Percentiles rank a stretch among this genome's conserved stretches.
These are phyloP conservation scores for Arrhamphus sclerolepis DNA, from an alignment of 2,797 vertebrate genomes.

Conservation along the genomic window DNA sequence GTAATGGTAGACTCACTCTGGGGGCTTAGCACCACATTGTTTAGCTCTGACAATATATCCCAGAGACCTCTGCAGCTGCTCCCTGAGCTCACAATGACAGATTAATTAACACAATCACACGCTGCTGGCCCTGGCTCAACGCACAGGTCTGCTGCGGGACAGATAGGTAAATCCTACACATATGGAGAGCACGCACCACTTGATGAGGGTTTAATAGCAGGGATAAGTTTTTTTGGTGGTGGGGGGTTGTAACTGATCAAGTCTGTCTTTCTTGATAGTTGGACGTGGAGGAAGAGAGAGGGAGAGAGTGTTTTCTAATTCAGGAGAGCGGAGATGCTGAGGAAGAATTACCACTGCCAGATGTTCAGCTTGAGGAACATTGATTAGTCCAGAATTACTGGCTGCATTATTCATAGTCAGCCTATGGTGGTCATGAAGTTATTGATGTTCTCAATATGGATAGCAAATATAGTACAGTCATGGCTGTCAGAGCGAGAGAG, in stretches of 20 bases:
- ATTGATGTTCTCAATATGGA: conserved; percentile 79
- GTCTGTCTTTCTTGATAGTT: conserved; percentile 68
- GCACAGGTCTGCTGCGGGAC: conserved; percentile 93
- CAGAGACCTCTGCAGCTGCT: conserved; percentile 96
- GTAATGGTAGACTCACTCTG: conserved; percentile 95
- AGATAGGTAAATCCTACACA: conserved; percentile 99
- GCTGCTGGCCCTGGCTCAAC: conserved; percentile 95
- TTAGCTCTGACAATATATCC: conserved; percentile 97
- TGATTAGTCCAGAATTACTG: conserved; percentile 82
- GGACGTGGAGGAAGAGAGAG: conserved; percentile 54
- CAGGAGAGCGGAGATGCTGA: conserved; percentile 78
- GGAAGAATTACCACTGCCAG: conserved; percentile 81
- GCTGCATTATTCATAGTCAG: conserved; percentile 81
- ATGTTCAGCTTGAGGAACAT: conserved; percentile 83
- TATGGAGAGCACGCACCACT: conserved; percentile 84
- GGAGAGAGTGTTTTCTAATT: conserved; percentile 75
- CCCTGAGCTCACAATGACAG: conserved; percentile 96
- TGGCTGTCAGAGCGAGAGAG: conserved; percentile 67
- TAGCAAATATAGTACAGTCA: conserved; percentile 76
- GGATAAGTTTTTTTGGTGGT: conserved; percentile 72
- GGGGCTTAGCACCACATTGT: conserved; percentile 96
- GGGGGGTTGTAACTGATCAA: conserved; percentile 72
- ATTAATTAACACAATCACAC: conserved; percentile 99
- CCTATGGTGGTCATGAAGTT: conserved; percentile 80
- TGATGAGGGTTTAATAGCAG: conserved; percentile 81